Evolutionary conservation across 2,113 vertebrate genomes (phyloP).

Genomic region (Holacanthus passer): DNA sequence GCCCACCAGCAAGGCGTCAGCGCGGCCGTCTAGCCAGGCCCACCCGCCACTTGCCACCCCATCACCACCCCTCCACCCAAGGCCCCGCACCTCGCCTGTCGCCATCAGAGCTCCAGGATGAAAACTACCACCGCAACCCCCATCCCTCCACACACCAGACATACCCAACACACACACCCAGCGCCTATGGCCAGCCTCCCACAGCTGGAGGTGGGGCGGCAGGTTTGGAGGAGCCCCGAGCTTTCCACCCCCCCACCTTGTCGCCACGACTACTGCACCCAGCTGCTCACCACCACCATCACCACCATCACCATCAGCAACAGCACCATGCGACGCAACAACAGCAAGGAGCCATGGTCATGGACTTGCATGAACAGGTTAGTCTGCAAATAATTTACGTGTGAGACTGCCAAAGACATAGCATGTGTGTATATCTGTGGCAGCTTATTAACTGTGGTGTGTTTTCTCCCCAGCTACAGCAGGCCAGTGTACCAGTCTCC

Average conservation of each 20-base stretch:
- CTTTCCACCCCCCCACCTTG: constrained; percentile 94
- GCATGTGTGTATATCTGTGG: background rate
- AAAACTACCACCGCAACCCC: constrained; percentile 88
- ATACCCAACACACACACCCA: constrained; percentile 79
- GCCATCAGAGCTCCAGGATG: constrained; percentile 88
- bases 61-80: constrained; percentile 82
- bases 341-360: constrained; percentile 93
- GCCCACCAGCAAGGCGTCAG: constrained; percentile 94
- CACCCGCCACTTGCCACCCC: constrained; percentile 89
- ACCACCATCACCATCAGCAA: constrained; percentile 88
- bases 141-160: constrained; percentile 73
- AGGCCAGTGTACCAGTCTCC: constrained; percentile 93
- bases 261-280: constrained; percentile 94
- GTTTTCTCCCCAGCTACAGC: constrained; percentile 87
- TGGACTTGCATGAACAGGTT: constrained; percentile 98
- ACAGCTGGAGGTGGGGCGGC: constrained; percentile 70
- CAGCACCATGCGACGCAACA: constrained; percentile 81
- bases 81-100: constrained; percentile 56
- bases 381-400: background rate
- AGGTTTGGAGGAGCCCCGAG: constrained; percentile 91
- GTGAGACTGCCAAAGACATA: background rate
- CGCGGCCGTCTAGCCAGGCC: constrained; percentile 93
- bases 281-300: constrained; percentile 88
- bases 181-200: constrained; percentile 89
- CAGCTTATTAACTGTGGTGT: constrained; percentile 18